phyloP scores from a whole-genome alignment of 2,113 vertebrate genomes.

The Piaya cayana region DNA sequence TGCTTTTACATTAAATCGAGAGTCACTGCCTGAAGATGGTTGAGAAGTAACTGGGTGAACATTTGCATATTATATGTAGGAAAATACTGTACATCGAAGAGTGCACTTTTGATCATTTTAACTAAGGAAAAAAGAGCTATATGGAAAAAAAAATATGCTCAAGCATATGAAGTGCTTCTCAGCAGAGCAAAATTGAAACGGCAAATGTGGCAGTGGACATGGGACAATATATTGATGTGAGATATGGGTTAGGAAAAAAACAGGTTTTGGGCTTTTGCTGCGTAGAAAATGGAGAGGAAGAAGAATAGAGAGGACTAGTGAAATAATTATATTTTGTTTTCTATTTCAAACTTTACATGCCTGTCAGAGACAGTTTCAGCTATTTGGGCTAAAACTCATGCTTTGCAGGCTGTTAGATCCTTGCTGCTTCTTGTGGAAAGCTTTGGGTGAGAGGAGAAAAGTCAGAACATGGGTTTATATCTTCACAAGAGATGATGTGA shows the following conservation, averaged over 20 bases:
- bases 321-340: neutral
- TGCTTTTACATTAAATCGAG: neutral
- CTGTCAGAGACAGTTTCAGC: neutral
- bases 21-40: neutral
- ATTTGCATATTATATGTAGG: neutral
- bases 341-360: neutral
- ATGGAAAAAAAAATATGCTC: neutral
- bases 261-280: neutral
- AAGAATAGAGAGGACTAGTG: neutral
- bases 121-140: neutral
- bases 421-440: neutral
- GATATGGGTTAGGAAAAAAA: neutral
- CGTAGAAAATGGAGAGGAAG: neutral
- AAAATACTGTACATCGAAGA: neutral
- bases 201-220: neutral
- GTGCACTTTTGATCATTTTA: neutral
- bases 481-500: neutral
- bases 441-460: neutral
- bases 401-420: neutral
- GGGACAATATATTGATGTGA: neutral
- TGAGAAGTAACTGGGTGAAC: neutral
- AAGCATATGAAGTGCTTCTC: neutral
- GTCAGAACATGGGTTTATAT: neutral
- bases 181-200: neutral
- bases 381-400: neutral